Base-by-base conservation (phyloP, 2,797 vertebrate species). In the Cetoscarus ocellatus region DNA sequence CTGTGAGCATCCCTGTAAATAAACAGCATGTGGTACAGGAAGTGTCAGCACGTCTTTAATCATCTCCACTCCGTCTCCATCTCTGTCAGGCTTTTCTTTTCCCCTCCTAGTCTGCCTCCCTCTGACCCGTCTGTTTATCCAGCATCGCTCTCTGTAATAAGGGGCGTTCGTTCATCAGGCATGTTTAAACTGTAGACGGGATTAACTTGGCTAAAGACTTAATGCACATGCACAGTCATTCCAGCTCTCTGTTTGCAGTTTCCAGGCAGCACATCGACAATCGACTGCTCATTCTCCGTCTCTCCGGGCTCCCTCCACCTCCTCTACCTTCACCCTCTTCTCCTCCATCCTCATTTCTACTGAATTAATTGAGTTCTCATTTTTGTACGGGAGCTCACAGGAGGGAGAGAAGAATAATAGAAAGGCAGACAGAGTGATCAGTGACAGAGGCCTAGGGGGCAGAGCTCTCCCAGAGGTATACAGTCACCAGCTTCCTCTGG, bases 321-420 rank as follows among this genome's bases (percentile, higher is more conserved):
- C 80, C 53, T 66, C 49, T 15, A 9, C 45, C 49, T 13, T 19
- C n/a, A 6, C 52, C 73, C 69, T 80, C 88, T 82, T 81, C 86
- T 80, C 79, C 79, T 75, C 83, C 73, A 83, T 86, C 90, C 92
- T 93, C 92, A 93, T 93, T 95, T 92, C 66, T 82, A 79, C 82
- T 83, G 86, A 92, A 92, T 93, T 93, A 94, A 94, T 95, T 93
- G 93, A 94, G 93, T 94, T 93, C 91, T 95, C 93, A 90, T 93
- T 92, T 92, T 86, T 90, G 80, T 79, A 79, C 79, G 84, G 89
- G 86, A 90, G 81, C 88, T 88, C 87, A 88, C 88, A 86, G 75
- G 90, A 90, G 73, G 76, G 77, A 80, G 79, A 83, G 75, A 60
- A 62, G 73, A 78, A 61, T 56, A 73, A 82, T 71, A 58, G 73